phyloP scores from a whole-genome alignment of 2,113 vertebrate species.

The Porphyrio hochstetteri region DNA sequence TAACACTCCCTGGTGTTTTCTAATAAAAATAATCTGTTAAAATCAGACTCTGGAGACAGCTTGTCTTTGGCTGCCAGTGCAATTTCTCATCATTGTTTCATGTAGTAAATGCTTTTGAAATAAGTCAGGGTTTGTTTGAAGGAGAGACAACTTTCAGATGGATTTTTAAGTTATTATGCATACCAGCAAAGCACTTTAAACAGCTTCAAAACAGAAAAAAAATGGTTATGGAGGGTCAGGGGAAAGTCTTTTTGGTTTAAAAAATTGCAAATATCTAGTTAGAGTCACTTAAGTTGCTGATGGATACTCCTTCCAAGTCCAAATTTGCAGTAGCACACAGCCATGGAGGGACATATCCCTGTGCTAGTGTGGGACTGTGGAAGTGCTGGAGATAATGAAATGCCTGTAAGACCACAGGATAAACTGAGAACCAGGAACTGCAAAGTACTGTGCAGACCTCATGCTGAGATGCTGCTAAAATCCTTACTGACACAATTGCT shows the following conservation, averaged over 20 bases:
- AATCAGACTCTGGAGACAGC: conserved; percentile 30
- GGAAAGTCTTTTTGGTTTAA: background rate
- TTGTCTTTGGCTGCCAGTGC: conserved; percentile 16
- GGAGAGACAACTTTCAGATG: background rate
- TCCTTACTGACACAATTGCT: background rate
- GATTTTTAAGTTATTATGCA: background rate
- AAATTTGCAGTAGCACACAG: rapidly evolving
- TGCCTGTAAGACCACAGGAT: background rate
- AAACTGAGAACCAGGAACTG: background rate
- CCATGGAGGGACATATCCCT: background rate
- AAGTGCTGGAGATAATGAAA: background rate
- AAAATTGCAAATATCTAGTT: background rate
- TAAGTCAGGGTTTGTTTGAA: background rate
- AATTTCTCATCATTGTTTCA: conserved; percentile 7
- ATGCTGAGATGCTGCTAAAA: rapidly evolving
- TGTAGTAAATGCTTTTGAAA: background rate
- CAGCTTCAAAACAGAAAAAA: background rate
- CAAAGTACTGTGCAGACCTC: background rate
- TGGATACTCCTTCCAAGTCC: background rate
- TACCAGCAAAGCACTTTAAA: background rate
- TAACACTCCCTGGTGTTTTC: conserved; percentile 1
- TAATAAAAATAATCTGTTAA: conserved; percentile 60
- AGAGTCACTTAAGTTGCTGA: background rate
- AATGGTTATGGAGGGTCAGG: background rate
- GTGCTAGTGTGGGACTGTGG: rapidly evolving